Conservation (phyloP, 2,888 invertebrate species). For the Chromoteleia sp. region DNA sequence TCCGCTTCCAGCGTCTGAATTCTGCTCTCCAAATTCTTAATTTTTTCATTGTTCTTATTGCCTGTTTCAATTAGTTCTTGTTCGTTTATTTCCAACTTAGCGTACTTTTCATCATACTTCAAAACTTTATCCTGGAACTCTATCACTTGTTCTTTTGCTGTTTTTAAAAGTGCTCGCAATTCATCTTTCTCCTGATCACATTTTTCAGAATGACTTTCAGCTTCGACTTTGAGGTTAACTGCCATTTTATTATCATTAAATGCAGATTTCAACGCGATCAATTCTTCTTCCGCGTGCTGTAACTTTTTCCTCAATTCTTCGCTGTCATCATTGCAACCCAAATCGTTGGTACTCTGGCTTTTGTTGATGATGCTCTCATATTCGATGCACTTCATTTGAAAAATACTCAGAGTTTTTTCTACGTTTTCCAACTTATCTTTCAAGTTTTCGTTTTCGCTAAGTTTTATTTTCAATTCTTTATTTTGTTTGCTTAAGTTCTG, state of each 20-base stretch:
- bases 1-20: conserved; percentile 46
- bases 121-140: neutral
- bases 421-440: neutral
- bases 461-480: conserved; percentile 22
- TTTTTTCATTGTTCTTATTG: conserved; percentile 14
- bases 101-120: conserved; percentile 31
- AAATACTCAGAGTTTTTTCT: neutral
- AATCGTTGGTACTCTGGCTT: neutral
- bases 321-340: neutral
- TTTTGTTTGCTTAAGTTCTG: conserved; percentile 7
- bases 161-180: neutral
- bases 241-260: neutral
- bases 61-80: conserved; percentile 14
- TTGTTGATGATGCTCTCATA: neutral
- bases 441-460: neutral
- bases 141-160: neutral
- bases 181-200: conserved; percentile 14
- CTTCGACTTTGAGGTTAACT: neutral
- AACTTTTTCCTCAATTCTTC: conserved; percentile 2
- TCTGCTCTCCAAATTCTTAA: conserved; percentile 4
- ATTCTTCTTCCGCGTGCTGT: neutral
- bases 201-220: neutral
- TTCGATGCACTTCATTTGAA: neutral
- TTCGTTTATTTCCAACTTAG: conserved; percentile 20
- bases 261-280: neutral